Conservation (phyloP, 2,113 vertebrate species). For the Mohoua ochrocephala region DNA sequence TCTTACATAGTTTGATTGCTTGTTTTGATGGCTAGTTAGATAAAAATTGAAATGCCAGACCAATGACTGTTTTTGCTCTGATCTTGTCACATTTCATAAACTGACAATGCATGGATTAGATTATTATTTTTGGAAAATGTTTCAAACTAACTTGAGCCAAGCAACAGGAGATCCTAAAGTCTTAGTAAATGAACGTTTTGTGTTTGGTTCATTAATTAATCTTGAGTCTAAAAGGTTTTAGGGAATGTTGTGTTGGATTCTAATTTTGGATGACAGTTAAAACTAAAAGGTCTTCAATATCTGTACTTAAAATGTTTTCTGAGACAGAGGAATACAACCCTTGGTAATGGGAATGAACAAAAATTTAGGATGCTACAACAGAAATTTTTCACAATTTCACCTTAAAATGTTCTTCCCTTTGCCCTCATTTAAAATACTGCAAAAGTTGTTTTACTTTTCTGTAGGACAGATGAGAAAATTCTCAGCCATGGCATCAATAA, state of each 20-base stretch:
- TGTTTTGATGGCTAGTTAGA: not conserved
- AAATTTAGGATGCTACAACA: not conserved
- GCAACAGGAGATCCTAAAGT: not conserved
- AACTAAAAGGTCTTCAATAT: conserved; percentile 28
- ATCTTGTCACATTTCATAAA: not conserved
- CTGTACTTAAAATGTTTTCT: conserved; percentile 4
- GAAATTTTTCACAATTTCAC: not conserved
- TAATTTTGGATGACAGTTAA: conserved; percentile 21
- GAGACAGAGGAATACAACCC: not conserved
- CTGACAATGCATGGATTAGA: not conserved
- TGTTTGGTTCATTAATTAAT: not conserved
- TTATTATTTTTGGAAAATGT: not conserved
- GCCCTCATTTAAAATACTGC: not conserved
- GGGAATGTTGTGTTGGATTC: not conserved
- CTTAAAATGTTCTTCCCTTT: not conserved
- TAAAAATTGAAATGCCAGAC: not conserved
- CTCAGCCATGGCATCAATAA: not conserved
- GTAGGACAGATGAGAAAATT: not conserved
- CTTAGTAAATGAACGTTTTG: not conserved
- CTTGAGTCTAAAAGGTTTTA: not conserved
- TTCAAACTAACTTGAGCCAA: not conserved
- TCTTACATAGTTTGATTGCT: not conserved
- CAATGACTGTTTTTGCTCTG: not conserved
- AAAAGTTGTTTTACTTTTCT: not conserved
- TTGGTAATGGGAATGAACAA: not conserved